Evolutionary conservation across 1,140 invertebrate genomes (phyloP).

Genomic region (Neomicropteryx cornuta): DNA sequence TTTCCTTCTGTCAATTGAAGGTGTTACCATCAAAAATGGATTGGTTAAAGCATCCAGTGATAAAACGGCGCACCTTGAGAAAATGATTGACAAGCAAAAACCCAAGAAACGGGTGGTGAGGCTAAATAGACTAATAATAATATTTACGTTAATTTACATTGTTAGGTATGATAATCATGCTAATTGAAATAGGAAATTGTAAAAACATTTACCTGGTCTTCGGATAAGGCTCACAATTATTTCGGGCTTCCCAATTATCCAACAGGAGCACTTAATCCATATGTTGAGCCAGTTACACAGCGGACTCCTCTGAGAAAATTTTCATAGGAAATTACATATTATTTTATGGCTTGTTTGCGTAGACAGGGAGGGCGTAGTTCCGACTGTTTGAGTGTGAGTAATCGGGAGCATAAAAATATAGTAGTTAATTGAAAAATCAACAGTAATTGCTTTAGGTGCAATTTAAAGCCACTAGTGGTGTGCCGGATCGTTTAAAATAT

Average conservation of each 20-base stretch:
- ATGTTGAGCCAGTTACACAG: not conserved
- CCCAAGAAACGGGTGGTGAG: not conserved
- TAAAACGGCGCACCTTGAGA: slow-evolving; percentile 6
- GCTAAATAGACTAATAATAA: not conserved
- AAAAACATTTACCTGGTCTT: slow-evolving; percentile 8
- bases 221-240: slow-evolving; percentile 3
- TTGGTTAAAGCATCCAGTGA: slow-evolving; percentile 2
- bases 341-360: too few species aligned
- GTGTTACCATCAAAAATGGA: slow-evolving; percentile 2
- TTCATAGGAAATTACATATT: too few species aligned
- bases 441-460: too few species aligned
- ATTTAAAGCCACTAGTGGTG: too few species aligned
- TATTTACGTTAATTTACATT: not conserved
- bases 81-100: slow-evolving; percentile 9
- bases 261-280: not conserved
- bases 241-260: not conserved
- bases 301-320: too few species aligned
- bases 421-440: too few species aligned
- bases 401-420: too few species aligned
- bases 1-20: not conserved
- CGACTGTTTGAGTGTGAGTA: too few species aligned
- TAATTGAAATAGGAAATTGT: not conserved
- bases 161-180: not conserved
- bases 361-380: too few species aligned
- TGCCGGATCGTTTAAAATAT: too few species aligned